Evolutionary conservation across 2,888 invertebrate species (phyloP).

Genomic region (Mythimna vitellina): DNA sequence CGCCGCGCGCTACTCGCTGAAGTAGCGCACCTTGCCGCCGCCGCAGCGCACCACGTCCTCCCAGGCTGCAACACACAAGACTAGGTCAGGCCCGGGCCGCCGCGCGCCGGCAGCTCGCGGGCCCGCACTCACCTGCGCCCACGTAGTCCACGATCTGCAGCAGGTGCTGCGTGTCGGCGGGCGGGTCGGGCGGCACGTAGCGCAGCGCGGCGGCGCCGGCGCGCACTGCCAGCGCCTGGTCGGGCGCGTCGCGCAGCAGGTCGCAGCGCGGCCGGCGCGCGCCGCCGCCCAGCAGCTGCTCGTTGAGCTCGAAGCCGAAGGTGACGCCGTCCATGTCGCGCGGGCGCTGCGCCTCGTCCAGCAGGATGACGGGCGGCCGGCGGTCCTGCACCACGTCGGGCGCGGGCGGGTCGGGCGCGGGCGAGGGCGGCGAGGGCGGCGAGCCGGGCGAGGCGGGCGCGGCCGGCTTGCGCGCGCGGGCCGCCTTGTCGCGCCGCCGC

Average conservation of each 20-base stretch:
- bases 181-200: slow-evolving; percentile 77
- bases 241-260: slow-evolving; percentile 73
- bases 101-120: not conserved
- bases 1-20: slow-evolving; percentile 78
- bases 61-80: slow-evolving; percentile 91
- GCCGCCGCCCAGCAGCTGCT: slow-evolving; percentile 91
- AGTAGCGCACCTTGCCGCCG: slow-evolving; percentile 86
- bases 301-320: slow-evolving; percentile 95
- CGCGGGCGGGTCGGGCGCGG: slow-evolving; percentile 72
- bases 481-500: slow-evolving; percentile 61
- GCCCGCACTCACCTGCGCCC: slow-evolving; percentile 72
- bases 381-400: slow-evolving; percentile 86
- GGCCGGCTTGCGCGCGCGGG: slow-evolving; percentile 52
- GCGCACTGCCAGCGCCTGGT: slow-evolving; percentile 52
- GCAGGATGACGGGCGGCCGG: slow-evolving; percentile 94
- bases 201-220: slow-evolving; percentile 72
- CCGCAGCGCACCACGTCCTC: slow-evolving; percentile 92
- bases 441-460: slow-evolving; percentile 33
- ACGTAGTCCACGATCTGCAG: slow-evolving; percentile 84
- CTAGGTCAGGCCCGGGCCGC: not conserved
- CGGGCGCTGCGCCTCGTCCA: slow-evolving; percentile 90
- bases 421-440: slow-evolving; percentile 60
- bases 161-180: slow-evolving; percentile 69
- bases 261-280: slow-evolving; percentile 75
- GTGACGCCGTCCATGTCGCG: slow-evolving; percentile 93